A percentile compares a stretch with the other conserved stretches of the same genome.
Conservation (phyloP, 2,113 vertebrate species). For the Galeopterus variegatus region DNA sequence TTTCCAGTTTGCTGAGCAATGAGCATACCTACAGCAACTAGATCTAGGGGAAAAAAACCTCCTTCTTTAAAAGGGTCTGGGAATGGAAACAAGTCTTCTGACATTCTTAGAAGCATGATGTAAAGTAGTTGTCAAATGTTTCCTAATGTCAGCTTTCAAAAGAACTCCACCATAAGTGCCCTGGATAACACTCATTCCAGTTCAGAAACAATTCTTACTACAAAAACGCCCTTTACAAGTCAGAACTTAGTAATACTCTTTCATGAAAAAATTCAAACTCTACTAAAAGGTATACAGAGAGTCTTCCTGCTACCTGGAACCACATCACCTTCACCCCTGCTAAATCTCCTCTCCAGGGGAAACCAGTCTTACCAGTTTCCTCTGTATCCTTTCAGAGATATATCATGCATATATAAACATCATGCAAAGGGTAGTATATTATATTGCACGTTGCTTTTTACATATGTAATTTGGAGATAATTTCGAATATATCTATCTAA, state of each 20-base stretch:
- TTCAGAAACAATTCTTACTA: not conserved
- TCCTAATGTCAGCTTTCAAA: not conserved
- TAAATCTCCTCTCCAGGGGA: not conserved
- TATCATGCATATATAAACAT: not conserved
- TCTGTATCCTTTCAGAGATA: constrained; percentile 31
- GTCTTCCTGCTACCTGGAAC: not conserved
- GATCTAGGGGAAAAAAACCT: not conserved
- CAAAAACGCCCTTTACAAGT: not conserved
- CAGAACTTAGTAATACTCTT: not conserved
- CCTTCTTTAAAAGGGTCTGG: not conserved
- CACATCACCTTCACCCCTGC: not conserved
- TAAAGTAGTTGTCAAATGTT: constrained; percentile 5
- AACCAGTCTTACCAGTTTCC: constrained; percentile 5
- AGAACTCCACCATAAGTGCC: not conserved
- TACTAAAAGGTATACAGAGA: not conserved
- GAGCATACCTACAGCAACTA: not conserved
- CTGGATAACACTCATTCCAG: not conserved
- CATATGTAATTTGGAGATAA: constrained; percentile 1
- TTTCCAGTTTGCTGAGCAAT: not conserved
- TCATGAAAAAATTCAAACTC: not conserved
- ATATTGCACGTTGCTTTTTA: not conserved
- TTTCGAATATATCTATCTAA: not conserved
- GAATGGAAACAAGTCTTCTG: not conserved
- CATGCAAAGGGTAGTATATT: not conserved
- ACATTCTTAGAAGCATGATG: not conserved